Conservation (phyloP, 2,888 invertebrate genomes). For the Lycia hirtaria region DNA sequence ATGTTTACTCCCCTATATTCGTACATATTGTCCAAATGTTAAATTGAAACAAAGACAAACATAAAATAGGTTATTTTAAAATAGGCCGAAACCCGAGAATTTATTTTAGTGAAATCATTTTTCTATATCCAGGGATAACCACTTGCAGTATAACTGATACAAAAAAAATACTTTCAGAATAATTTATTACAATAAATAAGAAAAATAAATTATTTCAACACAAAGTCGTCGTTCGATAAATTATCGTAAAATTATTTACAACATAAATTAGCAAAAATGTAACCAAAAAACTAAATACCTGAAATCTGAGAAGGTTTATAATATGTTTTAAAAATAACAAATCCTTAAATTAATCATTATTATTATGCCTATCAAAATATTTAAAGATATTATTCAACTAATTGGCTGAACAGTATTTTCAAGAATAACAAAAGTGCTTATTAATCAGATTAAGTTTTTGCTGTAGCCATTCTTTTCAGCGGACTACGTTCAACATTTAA, state of each 20-base stretch:
- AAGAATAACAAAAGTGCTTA: slow-evolving; percentile 10
- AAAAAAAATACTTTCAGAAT: slow-evolving; percentile 18
- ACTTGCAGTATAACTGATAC: not conserved
- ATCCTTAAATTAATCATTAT: not conserved
- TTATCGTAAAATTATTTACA: slow-evolving; percentile 42
- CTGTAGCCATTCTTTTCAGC: not conserved
- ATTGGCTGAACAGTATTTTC: not conserved
- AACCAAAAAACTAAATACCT: slow-evolving; percentile 19
- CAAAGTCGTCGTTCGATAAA: slow-evolving; percentile 35
- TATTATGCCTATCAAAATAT: slow-evolving; percentile 20
- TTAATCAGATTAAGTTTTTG: slow-evolving; percentile 4
- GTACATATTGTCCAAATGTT: too few relatives aligned
- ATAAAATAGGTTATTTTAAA: too few relatives aligned
- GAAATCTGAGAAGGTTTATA: not conserved
- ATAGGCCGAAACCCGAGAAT: too few relatives aligned
- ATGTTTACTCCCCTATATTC: too few relatives aligned
- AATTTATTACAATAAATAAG: slow-evolving; percentile 40
- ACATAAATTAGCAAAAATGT: slow-evolving; percentile 43
- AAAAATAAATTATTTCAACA: slow-evolving; percentile 25
- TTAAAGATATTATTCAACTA: slow-evolving; percentile 33
- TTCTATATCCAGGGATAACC: too few relatives aligned
- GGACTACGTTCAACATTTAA: not conserved
- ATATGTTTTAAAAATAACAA: not conserved
- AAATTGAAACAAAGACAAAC: too few relatives aligned
- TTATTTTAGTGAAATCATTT: too few relatives aligned